Percentiles rank a stretch among this genome's conserved stretches.
Conservation (phyloP, 2,797 vertebrate genomes). For the Lepilemur septentrionalis region DNA sequence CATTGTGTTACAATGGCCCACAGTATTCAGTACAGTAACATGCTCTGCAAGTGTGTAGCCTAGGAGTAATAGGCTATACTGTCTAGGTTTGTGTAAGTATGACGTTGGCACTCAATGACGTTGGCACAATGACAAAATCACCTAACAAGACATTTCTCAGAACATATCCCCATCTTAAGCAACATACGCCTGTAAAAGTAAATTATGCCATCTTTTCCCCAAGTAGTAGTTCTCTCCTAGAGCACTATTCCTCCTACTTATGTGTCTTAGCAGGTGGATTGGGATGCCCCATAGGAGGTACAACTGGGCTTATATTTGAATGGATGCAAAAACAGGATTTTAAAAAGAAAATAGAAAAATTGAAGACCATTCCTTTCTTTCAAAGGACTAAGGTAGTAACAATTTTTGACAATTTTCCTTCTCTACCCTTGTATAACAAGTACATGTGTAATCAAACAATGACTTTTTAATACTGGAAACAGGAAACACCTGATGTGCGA, state of each 20-base stretch:
- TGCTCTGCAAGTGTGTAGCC: not conserved
- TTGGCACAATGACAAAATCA: not conserved
- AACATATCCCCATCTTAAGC: not conserved
- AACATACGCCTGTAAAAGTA: not conserved
- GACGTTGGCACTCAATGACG: not conserved
- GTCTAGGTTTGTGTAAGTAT: not conserved
- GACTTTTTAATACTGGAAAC: not conserved
- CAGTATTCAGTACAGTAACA: not conserved
- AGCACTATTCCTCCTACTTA: not conserved
- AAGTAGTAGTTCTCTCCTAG: not conserved
- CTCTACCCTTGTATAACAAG: not conserved
- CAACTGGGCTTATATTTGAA: not conserved
- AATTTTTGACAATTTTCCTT: not conserved
- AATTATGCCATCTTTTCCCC: not conserved
- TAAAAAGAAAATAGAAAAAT: not conserved
- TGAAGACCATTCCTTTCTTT: not conserved
- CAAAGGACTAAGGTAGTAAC: not conserved
- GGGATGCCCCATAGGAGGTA: not conserved
- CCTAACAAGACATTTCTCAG: not conserved
- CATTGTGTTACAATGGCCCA: not conserved
- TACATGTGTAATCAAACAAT: not conserved
- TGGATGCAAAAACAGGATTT: not conserved
- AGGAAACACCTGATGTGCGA: not conserved
- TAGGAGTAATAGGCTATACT: not conserved
- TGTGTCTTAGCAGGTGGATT: not conserved